Conservation (phyloP, 2,888 invertebrate genomes). For the Onchidella celtica region DNA sequence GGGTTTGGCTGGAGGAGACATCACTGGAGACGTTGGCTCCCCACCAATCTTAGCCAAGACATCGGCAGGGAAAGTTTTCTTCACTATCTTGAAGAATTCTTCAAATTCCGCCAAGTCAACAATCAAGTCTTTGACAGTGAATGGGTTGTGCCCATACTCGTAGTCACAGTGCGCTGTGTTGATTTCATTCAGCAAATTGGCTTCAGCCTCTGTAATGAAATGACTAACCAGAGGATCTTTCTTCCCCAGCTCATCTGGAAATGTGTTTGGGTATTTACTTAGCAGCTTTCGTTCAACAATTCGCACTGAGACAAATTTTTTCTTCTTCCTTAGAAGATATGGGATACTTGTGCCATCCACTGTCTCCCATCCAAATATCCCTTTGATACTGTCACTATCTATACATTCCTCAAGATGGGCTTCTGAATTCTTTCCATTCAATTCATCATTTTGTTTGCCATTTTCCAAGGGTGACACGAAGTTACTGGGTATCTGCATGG, state of each 20-base stretch:
- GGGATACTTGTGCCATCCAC: conserved; percentile 88
- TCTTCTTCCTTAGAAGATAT: conserved; percentile 90
- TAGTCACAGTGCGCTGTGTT: conserved; percentile 95
- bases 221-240: conserved; percentile 94
- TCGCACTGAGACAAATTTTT: conserved; percentile 94
- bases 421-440: conserved; percentile 22
- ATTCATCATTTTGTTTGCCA: background rate
- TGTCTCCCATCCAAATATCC: conserved; percentile 93
- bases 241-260: conserved; percentile 91
- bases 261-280: conserved; percentile 74
- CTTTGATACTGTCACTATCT: conserved; percentile 77
- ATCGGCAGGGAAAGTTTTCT: conserved; percentile 75
- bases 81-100: conserved; percentile 91
- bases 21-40: conserved; percentile 13
- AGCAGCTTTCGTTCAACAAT: conserved; percentile 93
- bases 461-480: background rate
- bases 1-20: conserved; percentile 41
- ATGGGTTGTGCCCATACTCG: conserved; percentile 92
- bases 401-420: conserved; percentile 52
- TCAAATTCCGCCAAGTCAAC: conserved; percentile 93
- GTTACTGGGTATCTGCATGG: conserved; percentile 18
- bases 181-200: conserved; percentile 93
- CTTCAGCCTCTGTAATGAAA: conserved; percentile 94
- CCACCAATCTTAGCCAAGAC: conserved; percentile 55
- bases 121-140: conserved; percentile 93